phyloP scores from a whole-genome alignment of 2,888 invertebrate genomes.

The Xestia ashworthii region DNA sequence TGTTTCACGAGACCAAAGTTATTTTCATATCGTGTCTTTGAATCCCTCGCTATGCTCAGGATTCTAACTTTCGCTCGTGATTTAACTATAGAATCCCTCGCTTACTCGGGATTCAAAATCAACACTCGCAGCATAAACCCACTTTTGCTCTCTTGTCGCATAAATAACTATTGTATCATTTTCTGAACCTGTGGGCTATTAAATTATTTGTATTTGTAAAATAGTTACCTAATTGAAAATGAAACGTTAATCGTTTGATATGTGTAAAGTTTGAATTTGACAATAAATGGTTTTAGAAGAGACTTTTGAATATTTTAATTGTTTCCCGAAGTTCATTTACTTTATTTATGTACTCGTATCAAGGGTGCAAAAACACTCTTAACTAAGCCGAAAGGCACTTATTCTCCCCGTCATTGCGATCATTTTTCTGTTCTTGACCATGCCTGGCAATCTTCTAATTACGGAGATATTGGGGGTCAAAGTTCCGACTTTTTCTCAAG shows the following conservation, averaged over 20 bases:
- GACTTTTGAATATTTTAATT: constrained; percentile 24
- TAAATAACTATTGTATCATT: not conserved
- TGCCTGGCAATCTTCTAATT: not conserved
- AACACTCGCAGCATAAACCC: no score
- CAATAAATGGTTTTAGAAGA: constrained; percentile 29
- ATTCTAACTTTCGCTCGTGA: no score
- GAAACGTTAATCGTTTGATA: not conserved
- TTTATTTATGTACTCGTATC: not conserved
- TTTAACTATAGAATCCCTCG: no score
- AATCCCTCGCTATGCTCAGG: no score
- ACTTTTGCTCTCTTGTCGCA: no score
- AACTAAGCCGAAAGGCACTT: not conserved
- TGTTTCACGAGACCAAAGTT: no score
- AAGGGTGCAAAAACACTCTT: not conserved
- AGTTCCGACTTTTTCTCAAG: no score
- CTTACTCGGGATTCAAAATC: no score
- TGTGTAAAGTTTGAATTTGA: not conserved
- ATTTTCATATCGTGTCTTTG: no score
- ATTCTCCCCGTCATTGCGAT: not conserved
- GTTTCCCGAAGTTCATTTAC: not conserved
- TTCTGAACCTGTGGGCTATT: not conserved
- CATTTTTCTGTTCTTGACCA: not conserved
- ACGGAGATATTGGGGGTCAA: not conserved
- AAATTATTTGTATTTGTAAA: not conserved
- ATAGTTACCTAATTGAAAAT: not conserved